These are phyloP conservation scores for Siniperca undulata DNA, from an alignment of 2,797 vertebrate genomes.

Conservation along the genomic window DNA sequence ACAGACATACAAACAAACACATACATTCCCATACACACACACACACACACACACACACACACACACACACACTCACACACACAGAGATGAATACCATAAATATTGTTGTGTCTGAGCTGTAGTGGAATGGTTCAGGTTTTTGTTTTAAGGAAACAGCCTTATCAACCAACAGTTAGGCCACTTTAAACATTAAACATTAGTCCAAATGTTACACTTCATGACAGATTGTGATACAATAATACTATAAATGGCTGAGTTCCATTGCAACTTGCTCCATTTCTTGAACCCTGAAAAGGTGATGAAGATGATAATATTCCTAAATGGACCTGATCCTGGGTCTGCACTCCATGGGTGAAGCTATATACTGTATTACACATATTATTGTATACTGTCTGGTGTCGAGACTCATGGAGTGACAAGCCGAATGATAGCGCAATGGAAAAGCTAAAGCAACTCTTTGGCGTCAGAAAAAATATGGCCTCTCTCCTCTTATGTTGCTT, in stretches of 20 bases:
- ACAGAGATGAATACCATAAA: conserved; percentile 47
- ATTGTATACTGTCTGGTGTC: conserved; percentile 14
- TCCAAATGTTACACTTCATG: conserved; percentile 38
- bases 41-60: conserved; percentile 23
- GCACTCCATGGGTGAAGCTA: conserved; percentile 27
- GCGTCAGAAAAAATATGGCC: conserved; percentile 89
- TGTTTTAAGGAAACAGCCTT: conserved; percentile 33
- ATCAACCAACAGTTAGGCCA: conserved; percentile 50
- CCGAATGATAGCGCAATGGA: conserved; percentile 69
- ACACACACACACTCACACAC: conserved; percentile 25
- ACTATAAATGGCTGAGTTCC: conserved; percentile 57
- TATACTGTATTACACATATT: conserved; percentile 8
- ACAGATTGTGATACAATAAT: conserved; percentile 35
- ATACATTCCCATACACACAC: conserved; percentile 10
- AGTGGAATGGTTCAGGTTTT: conserved; percentile 47
- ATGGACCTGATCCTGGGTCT: conserved; percentile 33
- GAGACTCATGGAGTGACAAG: conserved; percentile 38
- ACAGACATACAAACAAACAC: conserved; percentile 4
- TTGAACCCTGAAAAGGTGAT: conserved; percentile 33
- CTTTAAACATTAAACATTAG: conserved; percentile 52
- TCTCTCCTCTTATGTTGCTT: conserved; percentile 81
- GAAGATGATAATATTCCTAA: conserved; percentile 20
- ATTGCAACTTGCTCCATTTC: conserved; percentile 52
- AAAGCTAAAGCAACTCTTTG: conserved; percentile 88
- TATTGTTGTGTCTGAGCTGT: conserved; percentile 44